Percentiles rank a stretch among this genome's conserved stretches.
Conservation (phyloP, 2,888 invertebrate genomes). For the Meta bourneti region DNA sequence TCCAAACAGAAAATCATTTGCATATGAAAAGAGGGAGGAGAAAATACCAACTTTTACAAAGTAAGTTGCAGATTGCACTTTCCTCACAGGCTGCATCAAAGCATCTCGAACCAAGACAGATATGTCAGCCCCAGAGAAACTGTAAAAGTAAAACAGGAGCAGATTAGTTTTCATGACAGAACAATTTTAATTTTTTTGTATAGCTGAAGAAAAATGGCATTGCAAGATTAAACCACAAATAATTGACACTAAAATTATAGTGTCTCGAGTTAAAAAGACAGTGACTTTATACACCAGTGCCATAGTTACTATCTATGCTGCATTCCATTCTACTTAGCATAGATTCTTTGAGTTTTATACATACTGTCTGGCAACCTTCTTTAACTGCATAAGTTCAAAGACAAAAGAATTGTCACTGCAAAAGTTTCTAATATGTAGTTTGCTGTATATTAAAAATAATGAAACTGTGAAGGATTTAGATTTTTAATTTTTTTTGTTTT, state of each 20-base stretch:
- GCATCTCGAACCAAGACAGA: conserved; percentile 98
- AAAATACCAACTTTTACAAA: conserved; percentile 84
- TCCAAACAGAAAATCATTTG: not conserved
- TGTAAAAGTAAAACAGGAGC: conserved; percentile 79
- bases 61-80: conserved; percentile 99
- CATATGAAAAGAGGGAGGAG: not conserved
- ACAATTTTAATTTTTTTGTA: not conserved
- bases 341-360: too few species aligned
- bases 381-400: too few species aligned
- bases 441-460: too few species aligned
- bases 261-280: not conserved
- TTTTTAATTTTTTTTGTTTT: too few species aligned
- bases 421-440: too few species aligned
- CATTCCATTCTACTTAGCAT: too few species aligned
- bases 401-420: too few species aligned
- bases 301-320: not conserved
- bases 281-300: not conserved
- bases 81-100: conserved; percentile 98
- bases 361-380: too few species aligned
- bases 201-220: not conserved
- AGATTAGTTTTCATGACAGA: too few species aligned
- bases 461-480: too few species aligned
- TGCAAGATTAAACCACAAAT: not conserved
- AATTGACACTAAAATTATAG: not conserved
- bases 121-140: conserved; percentile 99